Base-by-base conservation (phyloP, 2,797 vertebrate genomes). In the Novumbra hubbsi region DNA sequence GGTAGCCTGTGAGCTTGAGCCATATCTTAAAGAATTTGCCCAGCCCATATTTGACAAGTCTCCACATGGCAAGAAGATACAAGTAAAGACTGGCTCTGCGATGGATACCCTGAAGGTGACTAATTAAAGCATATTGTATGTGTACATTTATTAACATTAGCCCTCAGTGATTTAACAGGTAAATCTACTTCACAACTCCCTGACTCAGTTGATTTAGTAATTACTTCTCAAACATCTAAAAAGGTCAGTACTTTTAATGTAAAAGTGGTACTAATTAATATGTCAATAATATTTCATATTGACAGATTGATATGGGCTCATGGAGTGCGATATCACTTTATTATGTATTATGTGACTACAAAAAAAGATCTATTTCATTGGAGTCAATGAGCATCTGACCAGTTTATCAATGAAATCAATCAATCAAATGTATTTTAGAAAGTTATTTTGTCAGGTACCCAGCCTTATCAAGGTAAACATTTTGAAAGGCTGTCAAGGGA, bases 31-130 rank as follows among this genome's bases (percentile, higher is more conserved):
- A 84, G 90, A 94, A 67, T 92, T 94, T 19, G 83, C 88, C 50
- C 88, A 90, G 73, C 88, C 90, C 62, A 70, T 90, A 3, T 88
- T 90, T 82, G 88, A 91, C 87, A 90, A 77, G 84, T 94, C 91
- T 60, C 90, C 91, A 49, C 88, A 93, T 70, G 92, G 88, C 38
- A 92, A 88, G 89, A 93, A 94, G 89, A 92, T 94, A 78, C 87
- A 3, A 19, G 76, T 89, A 50, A 81, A 76, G 89, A 90, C 83
- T 64, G 94, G 95, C 76, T 83, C 85, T 8, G 82, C 88, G 34
- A 86, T 87, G 84, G 89, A 93, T 72, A 90, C 86, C 7, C 76
- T 93, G 11, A 88, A 94, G 89, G 92, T 93, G 41, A 84, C 50
- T 6, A n/a, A 57, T 24, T 60, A 60, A 45, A 27, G 21, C 27